Percentiles rank a stretch among this genome's conserved stretches.
Conservation (phyloP, 2,113 vertebrate genomes). For the Chrysochloris asiatica region DNA sequence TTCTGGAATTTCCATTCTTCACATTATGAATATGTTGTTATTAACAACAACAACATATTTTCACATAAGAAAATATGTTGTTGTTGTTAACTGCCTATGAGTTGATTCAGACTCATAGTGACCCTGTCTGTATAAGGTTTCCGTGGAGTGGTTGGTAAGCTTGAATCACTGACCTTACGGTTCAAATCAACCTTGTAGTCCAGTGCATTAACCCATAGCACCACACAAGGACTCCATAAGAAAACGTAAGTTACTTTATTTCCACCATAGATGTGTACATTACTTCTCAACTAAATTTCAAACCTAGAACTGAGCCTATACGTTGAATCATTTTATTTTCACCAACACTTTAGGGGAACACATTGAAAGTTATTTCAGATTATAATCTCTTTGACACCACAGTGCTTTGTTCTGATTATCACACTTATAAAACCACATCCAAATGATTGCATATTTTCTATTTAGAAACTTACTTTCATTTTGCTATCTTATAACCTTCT, state of each 20-base stretch:
- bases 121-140: no score
- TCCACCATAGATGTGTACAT: not conserved
- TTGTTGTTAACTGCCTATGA: no score
- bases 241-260: not conserved
- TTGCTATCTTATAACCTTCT: slow-evolving; percentile 17
- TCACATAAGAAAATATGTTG: no score
- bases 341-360: not conserved
- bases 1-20: not conserved
- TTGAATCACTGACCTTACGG: no score
- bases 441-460: slow-evolving; percentile 35
- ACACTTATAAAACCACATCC: slow-evolving; percentile 29
- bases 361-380: slow-evolving; percentile 20
- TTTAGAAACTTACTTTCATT: slow-evolving; percentile 50
- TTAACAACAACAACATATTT: no score
- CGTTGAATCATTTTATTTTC: not conserved
- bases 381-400: slow-evolving; percentile 1
- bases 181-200: no score
- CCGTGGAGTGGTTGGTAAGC: no score
- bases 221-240: not conserved
- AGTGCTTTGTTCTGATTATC: slow-evolving; percentile 1
- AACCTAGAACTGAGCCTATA: not conserved
- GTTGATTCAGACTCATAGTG: no score
- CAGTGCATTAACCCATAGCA: no score
- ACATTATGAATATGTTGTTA: no score
- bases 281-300: not conserved